Base-by-base conservation (phyloP, 2,888 invertebrate genomes). In the Hipparchia semele region DNA sequence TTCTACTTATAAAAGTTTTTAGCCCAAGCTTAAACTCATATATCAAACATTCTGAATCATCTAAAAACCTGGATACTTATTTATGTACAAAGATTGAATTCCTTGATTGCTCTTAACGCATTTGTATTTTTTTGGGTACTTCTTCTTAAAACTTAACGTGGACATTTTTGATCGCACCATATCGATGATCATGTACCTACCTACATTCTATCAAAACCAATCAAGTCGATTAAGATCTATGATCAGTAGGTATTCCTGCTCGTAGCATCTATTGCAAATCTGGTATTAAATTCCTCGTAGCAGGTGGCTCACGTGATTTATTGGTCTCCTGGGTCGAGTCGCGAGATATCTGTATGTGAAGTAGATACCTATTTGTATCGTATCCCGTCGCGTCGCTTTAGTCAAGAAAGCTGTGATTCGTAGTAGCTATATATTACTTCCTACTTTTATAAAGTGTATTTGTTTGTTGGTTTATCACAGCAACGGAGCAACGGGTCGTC, bases 201-300 rank as follows among this genome's bases (percentile, higher is more conserved):
- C 23, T 23, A 23, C 23, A 1, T 23, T 23, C 23, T 39, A 60
- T 60, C 59, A 60, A 60, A 54, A 39, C n/a, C 49, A 62, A 62
- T 62, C 62, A 13, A 49, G 46, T 0, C 46, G 46, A 62, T 62
- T 62, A 49, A 60, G 59, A 60, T 39, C 59, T 60, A 39, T 51
- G 23, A 64, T 51, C 53, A 65, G 53, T 23, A 23, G 23, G 23
- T 65, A 53, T 65, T 65, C 53, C 12, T 33, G 6, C 33, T 51
- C 33, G 33, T 8, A 65, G 53, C 53, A 65, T 65, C 65, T 53
- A 65, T 65, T 53, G 51, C 53, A 65, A 65, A 65, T 65, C 65
- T 67, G 67, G 67, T 58, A 67, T 67, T 67, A 67, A 56, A 67
- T 67, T 67, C 58, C 56, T 67, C 56, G 67, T 23, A 67, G 56